Evolutionary conservation across 2,113 vertebrate species (phyloP).

Genomic region (Indri indri): DNA sequence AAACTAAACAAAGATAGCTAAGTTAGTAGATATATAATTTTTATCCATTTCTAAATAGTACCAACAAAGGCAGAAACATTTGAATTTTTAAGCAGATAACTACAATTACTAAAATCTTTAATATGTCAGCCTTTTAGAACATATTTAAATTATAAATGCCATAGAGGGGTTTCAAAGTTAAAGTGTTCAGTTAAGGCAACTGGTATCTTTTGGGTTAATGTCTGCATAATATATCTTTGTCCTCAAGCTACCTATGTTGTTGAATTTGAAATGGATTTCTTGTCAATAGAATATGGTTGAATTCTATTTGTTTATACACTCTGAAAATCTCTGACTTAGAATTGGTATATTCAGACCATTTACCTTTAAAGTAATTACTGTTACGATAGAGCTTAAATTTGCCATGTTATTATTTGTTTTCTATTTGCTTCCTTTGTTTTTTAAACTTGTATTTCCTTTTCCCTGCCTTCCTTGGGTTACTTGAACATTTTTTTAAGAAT

Average conservation of each 20-base stretch:
- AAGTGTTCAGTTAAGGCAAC: conserved; percentile 62
- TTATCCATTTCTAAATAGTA: conserved; percentile 47
- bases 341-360: neutral
- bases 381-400: neutral
- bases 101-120: conserved; percentile 56
- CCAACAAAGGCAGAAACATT: conserved; percentile 57
- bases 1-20: conserved; percentile 49
- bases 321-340: neutral
- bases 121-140: conserved; percentile 58
- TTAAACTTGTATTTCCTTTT: neutral
- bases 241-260: neutral
- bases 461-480: neutral
- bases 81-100: conserved; percentile 64
- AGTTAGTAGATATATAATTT: conserved; percentile 43
- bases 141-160: conserved; percentile 66
- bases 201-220: neutral
- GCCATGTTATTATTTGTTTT: neutral
- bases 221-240: neutral
- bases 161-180: conserved; percentile 7
- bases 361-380: neutral
- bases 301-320: neutral
- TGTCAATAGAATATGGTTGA: neutral
- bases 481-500: neutral
- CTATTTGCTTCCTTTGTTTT: neutral
- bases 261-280: neutral